Evolutionary conservation across 1,140 invertebrate genomes (phyloP).

Genomic region (Drosophila pallidifrons): DNA sequence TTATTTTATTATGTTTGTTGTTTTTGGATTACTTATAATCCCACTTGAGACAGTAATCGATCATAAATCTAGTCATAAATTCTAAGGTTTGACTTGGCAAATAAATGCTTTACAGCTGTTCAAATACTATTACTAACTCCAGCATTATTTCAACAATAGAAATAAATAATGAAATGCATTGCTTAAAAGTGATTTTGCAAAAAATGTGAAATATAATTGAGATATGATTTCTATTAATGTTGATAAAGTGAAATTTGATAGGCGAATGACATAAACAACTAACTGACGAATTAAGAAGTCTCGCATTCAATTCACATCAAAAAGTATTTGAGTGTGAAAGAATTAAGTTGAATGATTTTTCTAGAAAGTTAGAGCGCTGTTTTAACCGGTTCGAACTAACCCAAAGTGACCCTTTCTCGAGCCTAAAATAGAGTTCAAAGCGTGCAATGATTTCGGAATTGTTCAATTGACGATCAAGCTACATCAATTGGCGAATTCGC

Average conservation of each 20-base stretch:
- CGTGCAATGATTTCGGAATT: conserved; percentile 44
- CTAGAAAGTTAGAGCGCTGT: neutral
- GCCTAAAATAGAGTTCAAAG: conserved; percentile 41
- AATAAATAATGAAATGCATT: neutral
- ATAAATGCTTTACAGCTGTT: no score
- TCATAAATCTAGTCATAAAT: no score
- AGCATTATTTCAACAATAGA: neutral
- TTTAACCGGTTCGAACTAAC: conserved; percentile 10
- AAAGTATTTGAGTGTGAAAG: neutral
- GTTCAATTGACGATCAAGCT: conserved; percentile 44
- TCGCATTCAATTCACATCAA: neutral
- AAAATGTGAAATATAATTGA: neutral
- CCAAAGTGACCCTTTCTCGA: conserved; percentile 11
- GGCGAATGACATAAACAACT: neutral
- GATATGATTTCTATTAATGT: neutral
- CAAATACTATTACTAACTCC: no score
- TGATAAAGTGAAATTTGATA: conserved; percentile 7
- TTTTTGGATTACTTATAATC: no score
- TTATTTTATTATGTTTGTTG: no score
- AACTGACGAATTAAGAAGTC: neutral
- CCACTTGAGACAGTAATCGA: no score
- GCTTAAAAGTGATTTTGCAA: neutral
- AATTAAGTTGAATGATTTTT: neutral
- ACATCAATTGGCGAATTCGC: conserved; percentile 42
- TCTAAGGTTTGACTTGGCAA: no score